Base-by-base conservation (phyloP, 1,140 invertebrate genomes). In the Lerema accius region DNA sequence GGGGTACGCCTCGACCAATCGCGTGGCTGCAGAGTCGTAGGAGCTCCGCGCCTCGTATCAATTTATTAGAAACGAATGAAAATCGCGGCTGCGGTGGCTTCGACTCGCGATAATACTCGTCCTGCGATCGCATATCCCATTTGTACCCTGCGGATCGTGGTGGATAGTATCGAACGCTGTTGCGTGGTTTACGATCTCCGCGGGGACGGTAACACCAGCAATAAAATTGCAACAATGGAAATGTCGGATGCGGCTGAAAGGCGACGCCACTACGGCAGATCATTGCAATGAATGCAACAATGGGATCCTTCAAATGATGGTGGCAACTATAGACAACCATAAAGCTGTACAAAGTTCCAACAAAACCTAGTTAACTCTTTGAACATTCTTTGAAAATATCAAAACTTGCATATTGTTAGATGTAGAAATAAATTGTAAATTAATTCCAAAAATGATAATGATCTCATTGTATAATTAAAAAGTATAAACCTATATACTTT, bases 151-250 rank as follows among this genome's bases (percentile, higher is more conserved):
- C 70, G 66, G 76, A 81, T 82, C 78, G 78, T 64, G 77, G 74
- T 71, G 67, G 81, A 83, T 80, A 72, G 79, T 82, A 86, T 89
- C 84, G 82, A 85, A 74, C 48, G 84, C 77, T 69, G 73, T 73
- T 72, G 78, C 78, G 72, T 83, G 65, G 69, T 90, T 90, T 90
- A 90, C 78, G 85, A 87, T 66, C 80, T 45, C 70, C 78, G 73
- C 73, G 75, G 77, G 68, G 80, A 85, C 83, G 77, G 83, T 87
- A 88, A 90, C 83, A 90, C 84, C 81, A 70, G 82, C 83, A 81
- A 89, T 90, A 90, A 90, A 89, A 85, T 82, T 65, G 73, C 83
- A 90, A 90, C 87, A 90, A 90, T 90, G 87, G 84, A 78, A 87
- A 82, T 75, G 86, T 83, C 80, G 80, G 84, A 88, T 87, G 83